phyloP scores from a whole-genome alignment of 1,140 invertebrate genomes.

The Sycophila sp. region DNA sequence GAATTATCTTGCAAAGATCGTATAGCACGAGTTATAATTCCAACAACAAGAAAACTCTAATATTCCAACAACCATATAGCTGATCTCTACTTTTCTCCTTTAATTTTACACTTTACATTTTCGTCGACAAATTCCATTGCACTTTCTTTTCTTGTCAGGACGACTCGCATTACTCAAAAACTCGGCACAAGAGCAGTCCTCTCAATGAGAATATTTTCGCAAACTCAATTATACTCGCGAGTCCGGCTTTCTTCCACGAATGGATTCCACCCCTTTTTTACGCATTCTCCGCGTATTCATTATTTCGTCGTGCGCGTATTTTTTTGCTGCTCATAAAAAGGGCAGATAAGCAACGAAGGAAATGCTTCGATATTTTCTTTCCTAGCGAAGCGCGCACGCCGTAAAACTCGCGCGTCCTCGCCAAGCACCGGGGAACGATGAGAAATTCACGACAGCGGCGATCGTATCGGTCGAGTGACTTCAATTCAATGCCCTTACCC shows the following conservation, averaged over 20 bases:
- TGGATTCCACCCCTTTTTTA: too few species aligned
- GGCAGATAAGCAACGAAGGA: not conserved
- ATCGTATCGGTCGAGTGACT: conserved; percentile 39
- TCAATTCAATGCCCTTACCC: conserved; percentile 39
- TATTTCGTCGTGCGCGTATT: not conserved
- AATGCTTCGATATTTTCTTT: conserved; percentile 19
- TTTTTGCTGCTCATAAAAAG: not conserved
- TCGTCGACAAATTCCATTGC: too few species aligned
- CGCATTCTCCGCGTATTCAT: conserved; percentile 1
- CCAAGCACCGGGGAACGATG: not conserved
- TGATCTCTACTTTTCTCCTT: too few species aligned
- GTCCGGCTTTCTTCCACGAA: not conserved
- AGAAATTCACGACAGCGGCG: conserved; percentile 11
- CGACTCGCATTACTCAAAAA: too few species aligned
- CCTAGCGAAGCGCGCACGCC: not conserved
- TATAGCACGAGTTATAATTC: too few species aligned
- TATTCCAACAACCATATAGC: too few species aligned
- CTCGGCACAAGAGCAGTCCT: too few species aligned
- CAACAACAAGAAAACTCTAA: too few species aligned
- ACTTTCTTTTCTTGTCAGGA: too few species aligned
- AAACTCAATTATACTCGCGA: not conserved
- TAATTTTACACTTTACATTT: too few species aligned
- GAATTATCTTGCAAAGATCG: too few species aligned
- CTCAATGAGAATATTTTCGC: not conserved
- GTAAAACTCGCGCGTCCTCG: not conserved